A percentile compares a stretch with the other conserved stretches of the same genome.
Conservation (phyloP, 2,113 vertebrate genomes). For the Sakesphorus luctuosus region DNA sequence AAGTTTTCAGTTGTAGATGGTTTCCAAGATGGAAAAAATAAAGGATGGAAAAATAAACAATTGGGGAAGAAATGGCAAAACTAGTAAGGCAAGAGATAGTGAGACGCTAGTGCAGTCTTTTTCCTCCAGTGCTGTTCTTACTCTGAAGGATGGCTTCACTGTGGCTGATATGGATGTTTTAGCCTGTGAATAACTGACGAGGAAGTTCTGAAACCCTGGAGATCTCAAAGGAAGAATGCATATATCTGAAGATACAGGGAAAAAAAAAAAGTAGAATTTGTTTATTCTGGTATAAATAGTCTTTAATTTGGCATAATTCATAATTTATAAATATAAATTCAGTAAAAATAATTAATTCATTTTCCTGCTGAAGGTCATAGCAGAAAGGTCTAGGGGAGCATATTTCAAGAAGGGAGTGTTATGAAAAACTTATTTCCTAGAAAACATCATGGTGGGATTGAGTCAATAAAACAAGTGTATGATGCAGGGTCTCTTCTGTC, state of each 20-base stretch:
- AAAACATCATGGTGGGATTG: neutral
- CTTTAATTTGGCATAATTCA: neutral
- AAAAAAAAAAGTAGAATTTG: neutral
- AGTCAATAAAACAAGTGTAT: neutral
- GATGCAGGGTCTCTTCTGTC: neutral
- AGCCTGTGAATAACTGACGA: neutral
- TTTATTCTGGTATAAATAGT: neutral
- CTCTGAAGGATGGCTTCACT: neutral
- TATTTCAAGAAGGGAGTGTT: neutral
- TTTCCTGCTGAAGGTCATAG: neutral
- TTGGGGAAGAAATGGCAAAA: neutral
- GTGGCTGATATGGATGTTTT: neutral
- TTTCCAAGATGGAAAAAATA: neutral
- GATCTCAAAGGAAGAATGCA: neutral
- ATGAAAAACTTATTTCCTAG: neutral
- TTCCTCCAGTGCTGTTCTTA: neutral
- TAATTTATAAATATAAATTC: neutral
- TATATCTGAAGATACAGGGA: neutral
- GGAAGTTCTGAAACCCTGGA: neutral
- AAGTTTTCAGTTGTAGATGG: neutral
- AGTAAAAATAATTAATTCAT: neutral
- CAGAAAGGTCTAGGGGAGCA: neutral
- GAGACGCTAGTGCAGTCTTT: neutral
- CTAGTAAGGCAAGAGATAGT: neutral
- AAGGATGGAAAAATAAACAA: neutral